phyloP scores from a whole-genome alignment of 2,888 invertebrate species.

The Ligdia adustata region DNA sequence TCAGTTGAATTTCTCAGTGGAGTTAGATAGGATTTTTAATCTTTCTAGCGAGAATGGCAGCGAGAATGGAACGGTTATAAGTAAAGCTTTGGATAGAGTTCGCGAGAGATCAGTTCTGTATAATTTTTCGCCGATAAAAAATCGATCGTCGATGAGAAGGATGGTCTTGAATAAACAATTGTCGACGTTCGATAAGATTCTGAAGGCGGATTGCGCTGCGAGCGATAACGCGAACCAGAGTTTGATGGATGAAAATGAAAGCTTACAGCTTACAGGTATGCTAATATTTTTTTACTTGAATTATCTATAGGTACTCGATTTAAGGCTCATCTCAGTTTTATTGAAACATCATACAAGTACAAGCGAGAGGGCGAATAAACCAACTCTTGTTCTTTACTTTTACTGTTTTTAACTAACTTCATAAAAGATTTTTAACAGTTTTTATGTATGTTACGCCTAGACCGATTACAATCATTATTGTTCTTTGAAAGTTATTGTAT shows the following conservation, averaged over 20 bases:
- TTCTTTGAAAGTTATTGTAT: too few species aligned
- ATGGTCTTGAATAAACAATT: constrained; percentile 58
- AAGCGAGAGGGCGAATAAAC: too few species aligned
- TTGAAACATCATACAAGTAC: too few species aligned
- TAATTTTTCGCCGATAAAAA: constrained; percentile 59
- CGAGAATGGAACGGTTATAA: constrained; percentile 22
- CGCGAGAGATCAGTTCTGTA: constrained; percentile 61
- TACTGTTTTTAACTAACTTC: too few species aligned
- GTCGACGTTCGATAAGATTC: constrained; percentile 37
- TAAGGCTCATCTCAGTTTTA: too few species aligned
- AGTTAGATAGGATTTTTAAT: constrained; percentile 66
- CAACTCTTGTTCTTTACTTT: too few species aligned
- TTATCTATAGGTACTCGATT: too few species aligned
- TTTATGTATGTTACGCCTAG: too few species aligned
- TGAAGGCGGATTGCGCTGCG: constrained; percentile 28
- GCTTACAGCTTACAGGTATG: constrained; percentile 72
- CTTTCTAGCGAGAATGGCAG: constrained; percentile 39
- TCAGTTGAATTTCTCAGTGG: constrained; percentile 68
- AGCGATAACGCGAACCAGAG: constrained; percentile 41
- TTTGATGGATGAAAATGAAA: constrained; percentile 59
- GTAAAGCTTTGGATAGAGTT: constrained; percentile 41
- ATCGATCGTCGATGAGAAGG: constrained; percentile 63
- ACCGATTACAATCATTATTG: too few species aligned
- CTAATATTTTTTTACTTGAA: too few species aligned
- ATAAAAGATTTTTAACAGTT: too few species aligned